Evolutionary conservation across 2,888 invertebrate species (phyloP), one percentile per base, ranked within the genome.

Genomic region (Drosophila helvetica): DNA sequence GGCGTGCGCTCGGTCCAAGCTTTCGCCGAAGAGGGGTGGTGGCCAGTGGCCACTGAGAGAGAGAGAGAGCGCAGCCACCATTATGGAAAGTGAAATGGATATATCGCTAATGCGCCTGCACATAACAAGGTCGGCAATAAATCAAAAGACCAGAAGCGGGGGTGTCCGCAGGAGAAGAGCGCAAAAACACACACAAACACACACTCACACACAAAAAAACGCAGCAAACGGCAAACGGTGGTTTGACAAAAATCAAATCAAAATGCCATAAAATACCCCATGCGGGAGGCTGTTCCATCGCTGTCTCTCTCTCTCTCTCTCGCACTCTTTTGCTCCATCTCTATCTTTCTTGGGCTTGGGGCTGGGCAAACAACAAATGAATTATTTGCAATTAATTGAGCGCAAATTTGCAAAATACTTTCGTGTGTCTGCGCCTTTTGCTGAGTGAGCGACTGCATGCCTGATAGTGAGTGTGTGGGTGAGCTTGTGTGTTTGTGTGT

Each of bases 71-170:
- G 55, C 75, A 78, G 89, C 88, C 87, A 89, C 83, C 90, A 90
- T 90, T 89, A 89, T 81, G 90, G 91, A 91, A 91, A 91, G 89
- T 90, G 92, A 91, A 91, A 91, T 90, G 91, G 91, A 91, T 90
- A 90, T 91, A 92, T 90, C 84, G 88, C 89, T 83, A 86, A 86
- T 87, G 86, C 87, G 91, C 91, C 86, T 91, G 91, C 90, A 91
- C 90, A 90, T 88, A 91, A 91, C 91, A 91, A 91, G 91, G 91
- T 91, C 91, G 91, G 90, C 91, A 89, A 90, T 91, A 92, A 92
- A 92, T 91, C 91, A 92, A 88, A 85, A 50, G 71, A 64, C 74
- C 30, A 50, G 47, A 53, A 54, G 42, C 57, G 51, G 33, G 47
- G 56, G 54, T 50, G 46, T 22, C 5, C 46, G 43, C 52, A 12